phyloP scores from a whole-genome alignment of 2,888 invertebrate genomes.

The Opisthograptis luteolata region DNA sequence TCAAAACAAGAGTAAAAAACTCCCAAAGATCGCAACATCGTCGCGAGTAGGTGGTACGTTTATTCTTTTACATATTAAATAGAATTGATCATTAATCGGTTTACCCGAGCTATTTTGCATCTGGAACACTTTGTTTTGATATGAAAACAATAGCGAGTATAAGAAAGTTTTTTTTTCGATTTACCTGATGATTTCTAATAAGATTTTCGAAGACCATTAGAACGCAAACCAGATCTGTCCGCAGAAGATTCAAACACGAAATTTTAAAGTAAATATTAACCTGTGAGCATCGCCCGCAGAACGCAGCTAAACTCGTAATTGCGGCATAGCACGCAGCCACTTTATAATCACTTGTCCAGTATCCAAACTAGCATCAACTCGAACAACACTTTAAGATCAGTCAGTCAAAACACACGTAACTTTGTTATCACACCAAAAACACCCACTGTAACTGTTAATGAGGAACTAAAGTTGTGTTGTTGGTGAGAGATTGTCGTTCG shows the following conservation, averaged over 20 bases:
- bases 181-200: no score
- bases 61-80: no score
- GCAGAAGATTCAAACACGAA: constrained; percentile 56
- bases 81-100: no score
- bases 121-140: background rate
- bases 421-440: constrained; percentile 70
- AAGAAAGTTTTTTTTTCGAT: no score
- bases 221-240: constrained; percentile 21
- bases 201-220: constrained; percentile 3
- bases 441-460: constrained; percentile 76
- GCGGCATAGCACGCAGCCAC: constrained; percentile 83
- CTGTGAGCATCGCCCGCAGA: constrained; percentile 83
- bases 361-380: constrained; percentile 68
- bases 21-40: no score
- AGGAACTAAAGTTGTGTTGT: constrained; percentile 77
- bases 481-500: constrained; percentile 70
- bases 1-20: no score
- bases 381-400: constrained; percentile 65
- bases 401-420: constrained; percentile 78
- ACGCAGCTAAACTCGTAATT: constrained; percentile 75
- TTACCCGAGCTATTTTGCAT: background rate
- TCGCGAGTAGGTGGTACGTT: no score
- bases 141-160: background rate
- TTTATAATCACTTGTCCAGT: constrained; percentile 79
- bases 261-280: constrained; percentile 72